Base-by-base conservation (phyloP, 2,797 vertebrate genomes). In the Lateolabrax maculatus region DNA sequence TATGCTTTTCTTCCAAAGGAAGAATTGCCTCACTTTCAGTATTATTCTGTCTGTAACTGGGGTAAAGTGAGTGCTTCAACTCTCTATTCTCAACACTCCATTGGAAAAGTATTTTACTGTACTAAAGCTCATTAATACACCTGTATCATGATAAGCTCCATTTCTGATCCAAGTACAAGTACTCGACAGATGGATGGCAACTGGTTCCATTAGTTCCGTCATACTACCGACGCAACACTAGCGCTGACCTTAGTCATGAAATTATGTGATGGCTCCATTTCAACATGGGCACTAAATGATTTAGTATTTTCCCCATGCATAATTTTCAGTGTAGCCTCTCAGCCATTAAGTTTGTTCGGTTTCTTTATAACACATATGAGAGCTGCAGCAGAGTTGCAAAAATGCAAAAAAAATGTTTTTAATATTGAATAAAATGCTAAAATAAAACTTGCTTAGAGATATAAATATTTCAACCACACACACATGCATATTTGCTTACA, bases 51-150 rank as follows among this genome's bases (percentile, higher is more conserved):
- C 37, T 65, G 18, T 66, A 84, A 25, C 56, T 23, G 27, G 9
- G 23, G 43, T 51, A 48, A 56, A 70, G 63, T 64, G 49, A 73
- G 53, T 77, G 53, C 67, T 77, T 87, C 73, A 84, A 67, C 77
- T 85, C 72, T 86, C 60, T 67, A 68, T 84, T 85, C 73, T 84
- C 79, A 88, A 84, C 84, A 80, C 64, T 52, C 66, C 74, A 86
- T 79, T 83, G 57, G 39, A 81, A 86, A 68, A 67, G 76, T 56
- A 74, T 80, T 81, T 61, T 4, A 87, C 61, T 25, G 58, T 57
- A 36, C 64, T 75, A 13, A 55, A 83, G 80, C 52, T 84, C 72
- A 84, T 87, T 84, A 81, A 83, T 81, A 71, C 51, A 75, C 76
- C 72, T 71, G 75, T 69, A 73, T 68, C 68, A 62, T 4, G 74